These are phyloP conservation scores for Clivina fossor DNA, from an alignment of 2,888 invertebrate species.

Conservation along the genomic window DNA sequence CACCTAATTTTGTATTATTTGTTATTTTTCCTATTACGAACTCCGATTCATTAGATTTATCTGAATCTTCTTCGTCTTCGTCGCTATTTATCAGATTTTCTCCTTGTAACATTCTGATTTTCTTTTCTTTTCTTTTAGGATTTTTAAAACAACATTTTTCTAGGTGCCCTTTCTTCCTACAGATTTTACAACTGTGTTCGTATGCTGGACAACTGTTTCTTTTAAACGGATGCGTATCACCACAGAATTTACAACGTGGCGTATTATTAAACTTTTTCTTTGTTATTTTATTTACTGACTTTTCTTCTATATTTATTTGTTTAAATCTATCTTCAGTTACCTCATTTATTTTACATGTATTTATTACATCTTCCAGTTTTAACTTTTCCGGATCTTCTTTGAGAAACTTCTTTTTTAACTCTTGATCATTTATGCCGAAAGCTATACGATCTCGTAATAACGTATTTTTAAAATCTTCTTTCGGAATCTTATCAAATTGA, in stretches of 20 bases:
- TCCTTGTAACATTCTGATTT: not conserved
- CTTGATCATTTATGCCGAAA: slow-evolving; percentile 11
- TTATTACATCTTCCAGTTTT: slow-evolving; percentile 3
- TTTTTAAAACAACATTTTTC: slow-evolving; percentile 2
- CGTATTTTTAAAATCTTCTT: slow-evolving; percentile 5
- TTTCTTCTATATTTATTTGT: slow-evolving; percentile 11
- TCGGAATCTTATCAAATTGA: slow-evolving; percentile 7
- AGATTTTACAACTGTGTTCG: slow-evolving; percentile 7
- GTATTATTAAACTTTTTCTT: slow-evolving; percentile 4
- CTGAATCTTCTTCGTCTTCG: not conserved
- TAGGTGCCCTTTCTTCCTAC: slow-evolving; percentile 10
- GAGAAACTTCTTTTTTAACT: slow-evolving; percentile 2
- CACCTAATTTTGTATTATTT: not conserved
- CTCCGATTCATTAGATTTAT: not conserved
- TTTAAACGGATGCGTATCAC: not conserved
- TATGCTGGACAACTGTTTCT: not conserved
- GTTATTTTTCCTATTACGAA: slow-evolving; percentile 5
- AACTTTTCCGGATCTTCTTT: slow-evolving; percentile 10
- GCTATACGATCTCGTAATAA: slow-evolving; percentile 8
- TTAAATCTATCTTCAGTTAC: not conserved
- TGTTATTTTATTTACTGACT: not conserved
- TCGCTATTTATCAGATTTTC: slow-evolving; percentile 1
- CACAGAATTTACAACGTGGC: slow-evolving; percentile 6
- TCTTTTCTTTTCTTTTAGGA: slow-evolving; percentile 9
- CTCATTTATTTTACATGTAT: no score